A percentile compares a stretch with the other conserved stretches of the same genome.
Evolutionary conservation across 2,113 vertebrate species (phyloP).

Genomic region (Pao palembangensis): DNA sequence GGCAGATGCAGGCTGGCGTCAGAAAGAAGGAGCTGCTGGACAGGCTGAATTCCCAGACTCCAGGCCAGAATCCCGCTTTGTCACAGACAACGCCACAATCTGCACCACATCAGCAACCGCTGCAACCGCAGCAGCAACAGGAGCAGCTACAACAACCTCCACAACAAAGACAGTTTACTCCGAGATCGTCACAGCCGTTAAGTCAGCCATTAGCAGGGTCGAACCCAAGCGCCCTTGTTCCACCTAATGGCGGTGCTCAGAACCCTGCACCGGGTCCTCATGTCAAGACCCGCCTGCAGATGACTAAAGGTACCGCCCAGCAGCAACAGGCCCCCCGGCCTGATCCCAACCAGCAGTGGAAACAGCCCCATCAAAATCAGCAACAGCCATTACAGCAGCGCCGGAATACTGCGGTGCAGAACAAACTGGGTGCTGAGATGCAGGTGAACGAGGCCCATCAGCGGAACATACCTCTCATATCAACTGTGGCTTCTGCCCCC

Average conservation of each 20-base stretch:
- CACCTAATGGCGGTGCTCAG: slow-evolving; percentile 46
- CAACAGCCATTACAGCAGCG: slow-evolving; percentile 51
- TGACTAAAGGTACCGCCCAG: slow-evolving; percentile 40
- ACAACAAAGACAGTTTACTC: slow-evolving; percentile 59
- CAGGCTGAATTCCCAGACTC: slow-evolving; percentile 79
- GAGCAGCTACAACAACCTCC: slow-evolving; percentile 30
- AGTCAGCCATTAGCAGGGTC: slow-evolving; percentile 38
- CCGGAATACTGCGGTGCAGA: slow-evolving; percentile 53
- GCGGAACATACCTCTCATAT: slow-evolving; percentile 53
- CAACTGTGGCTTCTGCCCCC: slow-evolving; percentile 52
- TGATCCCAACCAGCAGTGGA: slow-evolving; percentile 43
- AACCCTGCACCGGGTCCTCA: slow-evolving; percentile 40
- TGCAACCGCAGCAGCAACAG: slow-evolving; percentile 29
- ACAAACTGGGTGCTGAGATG: slow-evolving; percentile 26
- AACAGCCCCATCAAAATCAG: slow-evolving; percentile 60
- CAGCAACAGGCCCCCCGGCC: slow-evolving; percentile 36
- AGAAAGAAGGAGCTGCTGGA: slow-evolving; percentile 91
- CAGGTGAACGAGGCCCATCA: slow-evolving; percentile 40
- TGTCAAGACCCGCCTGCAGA: slow-evolving; percentile 67
- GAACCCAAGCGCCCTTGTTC: slow-evolving; percentile 40
- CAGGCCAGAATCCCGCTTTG: slow-evolving; percentile 38
- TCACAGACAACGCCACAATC: slow-evolving; percentile 3
- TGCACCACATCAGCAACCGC: slow-evolving; percentile 35
- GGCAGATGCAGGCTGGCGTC: slow-evolving; percentile 93
- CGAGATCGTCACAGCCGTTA: slow-evolving; percentile 39